phyloP scores from a whole-genome alignment of 2,888 invertebrate genomes.

The Noctua janthina region DNA sequence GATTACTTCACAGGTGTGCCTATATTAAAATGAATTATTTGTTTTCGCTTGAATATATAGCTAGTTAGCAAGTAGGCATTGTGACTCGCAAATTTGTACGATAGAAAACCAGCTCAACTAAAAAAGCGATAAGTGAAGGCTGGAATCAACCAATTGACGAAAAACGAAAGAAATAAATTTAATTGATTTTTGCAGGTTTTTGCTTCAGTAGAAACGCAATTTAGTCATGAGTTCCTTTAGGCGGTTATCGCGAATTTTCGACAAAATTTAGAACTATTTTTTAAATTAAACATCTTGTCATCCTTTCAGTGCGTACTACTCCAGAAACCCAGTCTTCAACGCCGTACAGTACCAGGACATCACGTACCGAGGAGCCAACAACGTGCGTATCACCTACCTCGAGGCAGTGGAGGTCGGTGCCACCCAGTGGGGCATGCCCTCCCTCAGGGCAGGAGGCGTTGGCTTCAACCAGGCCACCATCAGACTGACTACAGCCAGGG shows the following conservation, averaged over 20 bases:
- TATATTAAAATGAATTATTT: background rate
- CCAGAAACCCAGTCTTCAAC: slow-evolving; percentile 72
- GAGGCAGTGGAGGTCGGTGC: slow-evolving; percentile 78
- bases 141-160: background rate
- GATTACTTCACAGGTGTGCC: background rate
- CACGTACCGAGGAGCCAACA: slow-evolving; percentile 75
- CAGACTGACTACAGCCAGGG: slow-evolving; percentile 75
- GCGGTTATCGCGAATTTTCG: background rate
- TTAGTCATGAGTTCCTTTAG: background rate
- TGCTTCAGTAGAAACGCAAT: background rate
- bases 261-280: background rate
- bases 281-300: background rate
- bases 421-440: slow-evolving; percentile 76
- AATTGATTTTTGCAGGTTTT: background rate
- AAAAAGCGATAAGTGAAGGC: background rate
- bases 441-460: slow-evolving; percentile 74
- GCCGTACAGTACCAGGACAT: slow-evolving; percentile 80
- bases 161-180: background rate
- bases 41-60: too few species aligned
- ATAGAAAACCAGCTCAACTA: background rate
- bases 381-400: slow-evolving; percentile 76
- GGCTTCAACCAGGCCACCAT: slow-evolving; percentile 76
- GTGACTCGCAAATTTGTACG: too few species aligned
- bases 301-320: slow-evolving; percentile 48
- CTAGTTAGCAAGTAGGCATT: too few species aligned